phyloP scores from a whole-genome alignment of 2,113 vertebrate genomes.

The Megalops atlanticus region DNA sequence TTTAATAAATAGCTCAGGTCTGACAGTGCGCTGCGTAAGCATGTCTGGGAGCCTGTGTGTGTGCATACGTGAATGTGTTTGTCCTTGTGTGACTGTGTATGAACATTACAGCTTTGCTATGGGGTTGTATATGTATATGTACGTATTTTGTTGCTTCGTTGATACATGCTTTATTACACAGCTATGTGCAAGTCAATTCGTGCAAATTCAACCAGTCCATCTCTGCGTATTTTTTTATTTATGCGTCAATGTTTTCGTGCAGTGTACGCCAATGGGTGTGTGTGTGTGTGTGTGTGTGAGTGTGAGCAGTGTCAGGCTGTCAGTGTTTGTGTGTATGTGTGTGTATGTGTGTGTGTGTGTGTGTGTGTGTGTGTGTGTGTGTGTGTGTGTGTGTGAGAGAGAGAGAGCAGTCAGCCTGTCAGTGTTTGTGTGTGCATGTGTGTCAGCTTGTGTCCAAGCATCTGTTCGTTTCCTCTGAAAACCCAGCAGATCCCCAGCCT shows the following conservation, averaged over 20 bases:
- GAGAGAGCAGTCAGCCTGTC: slow-evolving; percentile 28
- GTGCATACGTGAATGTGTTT: neutral
- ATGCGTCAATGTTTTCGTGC: slow-evolving; percentile 25
- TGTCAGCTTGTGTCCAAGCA: slow-evolving; percentile 21
- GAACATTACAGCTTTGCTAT: neutral
- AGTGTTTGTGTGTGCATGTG: slow-evolving; percentile 15
- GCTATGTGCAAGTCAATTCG: neutral
- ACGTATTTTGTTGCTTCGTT: neutral
- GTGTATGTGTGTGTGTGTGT: slow-evolving; percentile 13
- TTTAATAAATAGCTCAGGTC: slow-evolving; percentile 38
- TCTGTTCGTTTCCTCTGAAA: slow-evolving; percentile 20
- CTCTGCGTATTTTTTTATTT: neutral
- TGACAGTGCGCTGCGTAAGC: slow-evolving; percentile 38
- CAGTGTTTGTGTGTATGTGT: slow-evolving; percentile 17
- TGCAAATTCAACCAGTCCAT: neutral
- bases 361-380: slow-evolving; percentile 22
- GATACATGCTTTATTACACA: neutral
- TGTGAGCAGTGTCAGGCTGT: slow-evolving; percentile 31
- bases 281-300: slow-evolving; percentile 6
- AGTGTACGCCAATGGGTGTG: slow-evolving; percentile 9
- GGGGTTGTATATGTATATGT: neutral
- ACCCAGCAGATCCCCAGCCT: neutral
- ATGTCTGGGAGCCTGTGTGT: slow-evolving; percentile 33
- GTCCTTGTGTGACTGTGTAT: slow-evolving; percentile 23
- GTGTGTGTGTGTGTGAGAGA: neutral